Evolutionary conservation across 2,888 invertebrate genomes (phyloP).

Genomic region (Plagiodera versicolora): DNA sequence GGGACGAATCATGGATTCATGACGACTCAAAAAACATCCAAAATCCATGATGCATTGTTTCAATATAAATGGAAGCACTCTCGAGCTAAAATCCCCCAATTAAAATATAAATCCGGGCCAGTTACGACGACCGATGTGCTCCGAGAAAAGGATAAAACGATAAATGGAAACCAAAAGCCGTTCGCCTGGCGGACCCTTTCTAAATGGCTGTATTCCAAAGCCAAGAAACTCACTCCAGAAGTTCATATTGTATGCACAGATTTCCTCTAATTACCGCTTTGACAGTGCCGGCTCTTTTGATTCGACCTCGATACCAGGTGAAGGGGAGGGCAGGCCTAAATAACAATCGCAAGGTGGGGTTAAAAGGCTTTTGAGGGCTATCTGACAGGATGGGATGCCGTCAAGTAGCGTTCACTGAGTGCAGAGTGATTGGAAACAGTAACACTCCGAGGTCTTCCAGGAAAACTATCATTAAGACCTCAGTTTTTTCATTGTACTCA

Average conservation of each 20-base stretch:
- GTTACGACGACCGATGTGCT: conserved; percentile 4
- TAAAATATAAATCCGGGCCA: conserved; percentile 12
- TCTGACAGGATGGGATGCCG: too few species aligned
- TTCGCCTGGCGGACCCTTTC: conserved; percentile 8
- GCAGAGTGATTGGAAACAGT: too few species aligned
- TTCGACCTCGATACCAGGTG: conserved; percentile 21
- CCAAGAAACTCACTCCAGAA: conserved; percentile 32
- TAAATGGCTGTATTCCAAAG: conserved; percentile 28
- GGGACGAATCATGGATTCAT: too few species aligned
- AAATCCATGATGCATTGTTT: too few species aligned
- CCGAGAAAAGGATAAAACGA: conserved; percentile 22
- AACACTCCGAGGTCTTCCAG: too few species aligned
- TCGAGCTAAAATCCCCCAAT: conserved; percentile 23
- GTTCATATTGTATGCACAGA: conserved; percentile 31
- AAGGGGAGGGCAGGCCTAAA: too few species aligned
- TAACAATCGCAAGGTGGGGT: too few species aligned
- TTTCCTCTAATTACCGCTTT: conserved; percentile 41
- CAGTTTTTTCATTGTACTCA: too few species aligned
- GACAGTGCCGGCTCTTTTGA: conserved; percentile 39
- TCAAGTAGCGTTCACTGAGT: too few species aligned
- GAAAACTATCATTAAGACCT: too few species aligned
- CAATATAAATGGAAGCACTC: neutral
- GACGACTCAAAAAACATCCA: too few species aligned
- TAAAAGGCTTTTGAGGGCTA: too few species aligned
- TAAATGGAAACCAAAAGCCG: conserved; percentile 22